These are phyloP conservation scores for Phalloptychus januarius DNA, from an alignment of 2,797 vertebrate species.

Conservation along the genomic window DNA sequence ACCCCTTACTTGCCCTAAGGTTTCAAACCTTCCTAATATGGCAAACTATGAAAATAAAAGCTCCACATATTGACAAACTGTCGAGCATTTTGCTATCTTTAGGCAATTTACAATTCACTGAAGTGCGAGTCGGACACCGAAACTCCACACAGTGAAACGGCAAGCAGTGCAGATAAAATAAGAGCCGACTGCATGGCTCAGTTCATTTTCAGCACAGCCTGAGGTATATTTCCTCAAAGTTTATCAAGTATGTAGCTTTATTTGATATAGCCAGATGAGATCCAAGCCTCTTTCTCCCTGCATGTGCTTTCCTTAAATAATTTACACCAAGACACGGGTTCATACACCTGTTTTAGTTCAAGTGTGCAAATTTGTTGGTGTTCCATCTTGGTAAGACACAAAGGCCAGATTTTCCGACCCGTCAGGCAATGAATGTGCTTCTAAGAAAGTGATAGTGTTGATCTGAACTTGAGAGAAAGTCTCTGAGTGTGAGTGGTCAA, in stretches of 20 bases:
- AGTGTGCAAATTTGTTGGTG: conserved; percentile 27
- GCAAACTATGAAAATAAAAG: conserved; percentile 51
- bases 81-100: conserved; percentile 37
- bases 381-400: conserved; percentile 66
- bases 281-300: conserved; percentile 21
- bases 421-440: conserved; percentile 60
- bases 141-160: conserved; percentile 21
- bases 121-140: conserved; percentile 26
- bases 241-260: conserved; percentile 22
- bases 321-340: conserved; percentile 7
- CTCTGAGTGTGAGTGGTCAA: conserved; percentile 56
- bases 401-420: conserved; percentile 56
- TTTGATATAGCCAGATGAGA: neutral
- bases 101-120: conserved; percentile 54
- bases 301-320: conserved; percentile 10
- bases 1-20: conserved; percentile 24
- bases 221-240: conserved; percentile 1
- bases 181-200: neutral
- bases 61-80: conserved; percentile 63
- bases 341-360: neutral
- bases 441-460: conserved; percentile 21
- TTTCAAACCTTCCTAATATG: conserved; percentile 51
- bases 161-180: conserved; percentile 19
- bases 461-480: conserved; percentile 45
- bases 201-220: conserved; percentile 13